phyloP scores from a whole-genome alignment of 2,797 vertebrate species.

The Macropodus opercularis region DNA sequence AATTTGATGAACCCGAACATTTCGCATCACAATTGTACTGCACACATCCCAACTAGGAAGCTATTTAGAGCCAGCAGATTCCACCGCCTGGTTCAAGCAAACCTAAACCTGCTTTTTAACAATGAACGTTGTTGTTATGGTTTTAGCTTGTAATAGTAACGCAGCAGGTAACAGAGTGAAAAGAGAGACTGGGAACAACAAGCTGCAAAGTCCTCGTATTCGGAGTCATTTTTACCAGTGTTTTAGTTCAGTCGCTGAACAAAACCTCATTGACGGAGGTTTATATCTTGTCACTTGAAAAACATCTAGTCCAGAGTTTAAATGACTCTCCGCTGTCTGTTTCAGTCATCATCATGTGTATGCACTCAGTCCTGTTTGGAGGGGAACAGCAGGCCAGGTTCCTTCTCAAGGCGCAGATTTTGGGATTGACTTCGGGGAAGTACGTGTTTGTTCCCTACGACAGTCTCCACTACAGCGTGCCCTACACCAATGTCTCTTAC shows the following conservation, averaged over 20 bases:
- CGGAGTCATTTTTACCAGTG: background rate
- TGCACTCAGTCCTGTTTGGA: slow-evolving; percentile 90
- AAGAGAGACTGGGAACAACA: no score
- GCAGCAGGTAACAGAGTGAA: no score
- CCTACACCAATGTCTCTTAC: slow-evolving; percentile 86
- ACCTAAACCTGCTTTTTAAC: background rate
- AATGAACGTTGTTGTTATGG: background rate
- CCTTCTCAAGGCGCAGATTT: slow-evolving; percentile 86
- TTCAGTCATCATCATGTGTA: slow-evolving; percentile 94
- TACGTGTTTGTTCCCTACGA: slow-evolving; percentile 92
- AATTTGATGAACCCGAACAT: background rate
- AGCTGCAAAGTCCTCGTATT: no score
- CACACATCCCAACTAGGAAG: slow-evolving; percentile 5
- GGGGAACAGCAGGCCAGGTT: slow-evolving; percentile 86
- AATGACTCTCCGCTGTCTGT: slow-evolving; percentile 48
- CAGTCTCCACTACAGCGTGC: slow-evolving; percentile 90
- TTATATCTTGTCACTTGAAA: background rate
- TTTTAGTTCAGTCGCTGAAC: background rate
- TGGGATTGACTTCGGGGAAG: slow-evolving; percentile 89
- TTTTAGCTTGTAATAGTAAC: no score
- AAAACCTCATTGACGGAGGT: background rate
- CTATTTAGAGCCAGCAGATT: slow-evolving; percentile 23
- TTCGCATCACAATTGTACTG: background rate
- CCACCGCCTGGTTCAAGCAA: slow-evolving; percentile 11
- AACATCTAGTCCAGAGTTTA: no score